phyloP scores from a whole-genome alignment of 2,797 vertebrate species.

The Pteronotus mesoamericanus region DNA sequence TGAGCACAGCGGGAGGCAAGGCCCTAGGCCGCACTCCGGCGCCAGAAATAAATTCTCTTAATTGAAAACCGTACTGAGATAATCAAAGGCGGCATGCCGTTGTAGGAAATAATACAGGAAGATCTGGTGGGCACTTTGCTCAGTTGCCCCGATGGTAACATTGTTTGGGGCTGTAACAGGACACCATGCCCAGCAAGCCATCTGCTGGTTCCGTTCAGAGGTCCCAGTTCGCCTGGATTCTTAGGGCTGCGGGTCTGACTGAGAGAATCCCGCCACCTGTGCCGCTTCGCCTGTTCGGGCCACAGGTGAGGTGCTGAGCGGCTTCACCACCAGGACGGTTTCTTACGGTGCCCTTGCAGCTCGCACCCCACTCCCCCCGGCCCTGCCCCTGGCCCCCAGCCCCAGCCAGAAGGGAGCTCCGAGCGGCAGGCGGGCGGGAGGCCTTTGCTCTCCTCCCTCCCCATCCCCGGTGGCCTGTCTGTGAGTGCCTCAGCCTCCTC shows the following conservation, averaged over 20 bases:
- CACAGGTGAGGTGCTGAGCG: neutral
- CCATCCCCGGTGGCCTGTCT: neutral
- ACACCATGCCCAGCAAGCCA: rapidly evolving
- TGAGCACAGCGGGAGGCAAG: neutral
- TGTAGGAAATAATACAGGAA: neutral
- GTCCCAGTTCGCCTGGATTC: neutral
- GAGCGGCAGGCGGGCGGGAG: neutral
- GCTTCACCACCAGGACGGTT: neutral
- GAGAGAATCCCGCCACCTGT: neutral
- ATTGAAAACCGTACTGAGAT: neutral
- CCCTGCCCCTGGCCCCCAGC: too few species aligned
- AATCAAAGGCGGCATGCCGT: too few species aligned
- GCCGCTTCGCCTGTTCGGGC: neutral
- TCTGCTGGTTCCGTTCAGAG: neutral
- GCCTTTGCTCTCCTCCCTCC: neutral
- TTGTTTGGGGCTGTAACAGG: neutral
- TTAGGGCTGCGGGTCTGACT: neutral
- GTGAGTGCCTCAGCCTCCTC: neutral
- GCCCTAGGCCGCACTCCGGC: neutral
- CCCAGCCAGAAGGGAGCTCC: neutral
- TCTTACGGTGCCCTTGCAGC: too few species aligned
- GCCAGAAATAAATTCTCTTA: neutral
- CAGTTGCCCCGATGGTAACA: too few species aligned
- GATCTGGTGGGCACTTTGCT: neutral
- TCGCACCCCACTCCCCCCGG: neutral